Percentiles rank a stretch among this genome's conserved stretches.
phyloP scores from a whole-genome alignment of 2,888 invertebrate species.

The Dilophus febrilis region DNA sequence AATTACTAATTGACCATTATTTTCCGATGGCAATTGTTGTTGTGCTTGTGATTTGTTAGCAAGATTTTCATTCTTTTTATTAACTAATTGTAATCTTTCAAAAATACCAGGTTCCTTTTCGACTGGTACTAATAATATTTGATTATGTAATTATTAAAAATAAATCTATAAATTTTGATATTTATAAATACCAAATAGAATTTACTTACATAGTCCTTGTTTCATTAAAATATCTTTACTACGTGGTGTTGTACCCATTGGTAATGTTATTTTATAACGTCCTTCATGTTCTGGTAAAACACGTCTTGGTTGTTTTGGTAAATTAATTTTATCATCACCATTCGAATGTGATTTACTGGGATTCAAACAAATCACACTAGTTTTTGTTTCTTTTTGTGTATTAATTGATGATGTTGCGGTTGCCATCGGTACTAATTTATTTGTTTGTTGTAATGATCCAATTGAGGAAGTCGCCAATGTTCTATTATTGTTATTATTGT shows the following conservation, averaged over 20 bases:
- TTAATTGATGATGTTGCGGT: no score
- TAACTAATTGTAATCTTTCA: conserved; percentile 15
- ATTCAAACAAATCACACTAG: no score
- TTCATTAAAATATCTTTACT: conserved; percentile 32
- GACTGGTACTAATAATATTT: conserved; percentile 1
- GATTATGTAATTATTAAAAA: neutral
- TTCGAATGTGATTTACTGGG: no score
- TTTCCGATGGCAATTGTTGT: conserved; percentile 7
- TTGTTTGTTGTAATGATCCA: no score
- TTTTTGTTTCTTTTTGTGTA: no score
- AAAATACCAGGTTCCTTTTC: conserved; percentile 17
- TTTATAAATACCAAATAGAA: no score
- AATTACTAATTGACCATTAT: no score
- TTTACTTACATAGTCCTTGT: conserved; percentile 23
- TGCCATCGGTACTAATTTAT: no score
- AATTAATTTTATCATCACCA: neutral
- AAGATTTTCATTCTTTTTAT: neutral
- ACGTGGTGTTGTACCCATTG: conserved; percentile 33
- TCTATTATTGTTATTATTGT: no score
- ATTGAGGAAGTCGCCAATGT: no score
- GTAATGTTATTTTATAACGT: conserved; percentile 36
- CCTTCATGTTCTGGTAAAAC: conserved; percentile 37
- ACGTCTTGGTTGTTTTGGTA: conserved; percentile 20
- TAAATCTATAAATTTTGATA: no score
- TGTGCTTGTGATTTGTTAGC: neutral